Conservation (phyloP, 2,797 vertebrate genomes). For the Ctenosaura bakeri region DNA sequence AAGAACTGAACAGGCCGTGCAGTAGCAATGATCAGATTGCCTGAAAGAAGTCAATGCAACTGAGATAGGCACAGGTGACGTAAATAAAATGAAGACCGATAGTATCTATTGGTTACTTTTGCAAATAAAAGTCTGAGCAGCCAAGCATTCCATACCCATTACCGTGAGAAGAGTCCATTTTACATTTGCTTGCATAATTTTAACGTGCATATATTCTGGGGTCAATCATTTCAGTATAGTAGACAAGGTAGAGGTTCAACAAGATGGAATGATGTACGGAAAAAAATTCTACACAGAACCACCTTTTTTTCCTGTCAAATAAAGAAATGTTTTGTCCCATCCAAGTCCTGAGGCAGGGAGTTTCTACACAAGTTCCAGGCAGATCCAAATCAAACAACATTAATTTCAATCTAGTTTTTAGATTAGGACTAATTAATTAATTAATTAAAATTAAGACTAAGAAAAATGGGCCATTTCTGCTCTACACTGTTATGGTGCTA, state of each 20-base stretch:
- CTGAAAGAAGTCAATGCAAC: neutral
- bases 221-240: neutral
- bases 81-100: slow-evolving; percentile 25
- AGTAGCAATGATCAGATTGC: slow-evolving; percentile 8
- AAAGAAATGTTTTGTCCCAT: too few species aligned
- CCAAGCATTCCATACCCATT: neutral
- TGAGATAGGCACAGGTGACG: slow-evolving; percentile 7
- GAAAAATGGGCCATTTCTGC: too few species aligned
- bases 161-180: neutral
- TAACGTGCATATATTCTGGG: neutral
- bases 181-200: neutral
- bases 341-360: neutral
- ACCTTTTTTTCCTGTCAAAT: neutral
- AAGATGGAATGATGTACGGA: neutral
- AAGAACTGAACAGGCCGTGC: slow-evolving; percentile 34
- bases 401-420: neutral
- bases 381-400: neutral
- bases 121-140: neutral
- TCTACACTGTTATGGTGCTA: too few species aligned
- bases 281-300: neutral
- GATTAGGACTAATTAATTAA: too few species aligned
- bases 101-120: slow-evolving; percentile 17
- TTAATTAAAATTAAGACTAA: neutral
- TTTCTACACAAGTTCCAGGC: neutral
- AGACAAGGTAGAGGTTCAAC: neutral